Evolutionary conservation across 2,888 invertebrate species (phyloP).

Genomic region (Sycophila texana): DNA sequence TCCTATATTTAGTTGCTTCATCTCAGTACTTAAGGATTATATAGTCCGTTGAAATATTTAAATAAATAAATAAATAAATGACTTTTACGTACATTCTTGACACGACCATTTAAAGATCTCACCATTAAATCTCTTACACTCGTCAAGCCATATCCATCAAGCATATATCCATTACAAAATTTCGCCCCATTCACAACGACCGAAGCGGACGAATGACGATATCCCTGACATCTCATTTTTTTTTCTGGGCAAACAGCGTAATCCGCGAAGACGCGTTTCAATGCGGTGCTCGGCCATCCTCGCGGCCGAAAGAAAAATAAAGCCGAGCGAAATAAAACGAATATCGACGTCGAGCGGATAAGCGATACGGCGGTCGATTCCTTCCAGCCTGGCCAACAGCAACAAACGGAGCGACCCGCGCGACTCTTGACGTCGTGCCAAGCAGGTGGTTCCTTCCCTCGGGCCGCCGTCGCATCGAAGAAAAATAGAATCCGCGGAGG

Average conservation of each 20-base stretch:
- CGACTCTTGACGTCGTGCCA: slow-evolving; percentile 68
- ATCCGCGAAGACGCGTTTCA: not conserved
- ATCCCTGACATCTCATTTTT: not conserved
- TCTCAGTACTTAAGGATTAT: no score
- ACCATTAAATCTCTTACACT: no score
- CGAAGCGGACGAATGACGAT: no score
- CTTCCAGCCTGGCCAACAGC: slow-evolving; percentile 10
- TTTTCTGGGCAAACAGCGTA: no score
- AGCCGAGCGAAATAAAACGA: not conserved
- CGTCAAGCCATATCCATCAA: no score
- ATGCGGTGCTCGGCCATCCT: slow-evolving; percentile 21
- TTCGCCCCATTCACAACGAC: no score
- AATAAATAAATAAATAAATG: no score
- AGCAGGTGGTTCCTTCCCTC: slow-evolving; percentile 71
- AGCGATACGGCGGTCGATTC: slow-evolving; percentile 31
- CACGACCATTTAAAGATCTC: no score
- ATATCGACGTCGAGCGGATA: not conserved
- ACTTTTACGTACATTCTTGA: no score
- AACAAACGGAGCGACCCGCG: slow-evolving; percentile 2
- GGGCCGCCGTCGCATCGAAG: slow-evolving; percentile 53
- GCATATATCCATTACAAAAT: no score
- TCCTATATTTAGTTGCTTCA: no score
- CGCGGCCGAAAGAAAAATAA: not conserved
- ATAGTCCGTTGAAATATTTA: no score
- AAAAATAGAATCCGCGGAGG: slow-evolving; percentile 63